Percentiles rank a stretch among this genome's conserved stretches.
Conservation (phyloP, 2,888 invertebrate species). For the Augiades crinisus region DNA sequence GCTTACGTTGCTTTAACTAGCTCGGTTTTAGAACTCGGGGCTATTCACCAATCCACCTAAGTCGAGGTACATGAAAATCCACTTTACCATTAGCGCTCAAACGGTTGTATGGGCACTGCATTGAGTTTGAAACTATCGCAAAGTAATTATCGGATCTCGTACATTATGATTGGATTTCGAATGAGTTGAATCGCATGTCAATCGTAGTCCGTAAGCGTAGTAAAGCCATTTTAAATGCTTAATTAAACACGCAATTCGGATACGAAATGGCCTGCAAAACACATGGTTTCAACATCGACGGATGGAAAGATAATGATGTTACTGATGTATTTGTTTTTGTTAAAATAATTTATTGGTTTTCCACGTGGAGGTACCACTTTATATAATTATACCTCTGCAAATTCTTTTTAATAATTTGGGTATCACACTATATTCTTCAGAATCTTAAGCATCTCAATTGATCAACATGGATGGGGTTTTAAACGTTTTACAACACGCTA, state of each 20-base stretch:
- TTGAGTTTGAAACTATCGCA: constrained; percentile 30
- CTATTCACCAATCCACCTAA: constrained; percentile 10
- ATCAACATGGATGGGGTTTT: too few relatives aligned
- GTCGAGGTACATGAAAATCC: constrained; percentile 9
- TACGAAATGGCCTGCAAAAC: constrained; percentile 3
- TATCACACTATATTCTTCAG: too few relatives aligned
- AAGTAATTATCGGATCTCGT: constrained; percentile 42
- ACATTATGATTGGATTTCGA: constrained; percentile 50
- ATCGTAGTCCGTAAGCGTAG: constrained; percentile 38
- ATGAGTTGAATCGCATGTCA: constrained; percentile 28
- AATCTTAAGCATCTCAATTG: too few relatives aligned
- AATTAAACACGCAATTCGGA: constrained; percentile 44
- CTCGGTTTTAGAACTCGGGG: constrained; percentile 1
- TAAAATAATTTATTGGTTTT: too few relatives aligned
- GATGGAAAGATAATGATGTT: not conserved
- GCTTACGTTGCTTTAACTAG: not conserved
- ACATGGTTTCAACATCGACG: constrained; percentile 4
- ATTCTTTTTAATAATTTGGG: too few relatives aligned
- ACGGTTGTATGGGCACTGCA: constrained; percentile 9
- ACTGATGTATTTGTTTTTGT: not conserved
- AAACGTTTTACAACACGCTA: too few relatives aligned
- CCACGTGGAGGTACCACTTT: too few relatives aligned
- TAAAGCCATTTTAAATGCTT: constrained; percentile 52
- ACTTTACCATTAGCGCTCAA: constrained; percentile 16
- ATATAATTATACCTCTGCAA: too few relatives aligned